Conservation (phyloP, 2,888 invertebrate genomes). For the Julus scanicus region DNA sequence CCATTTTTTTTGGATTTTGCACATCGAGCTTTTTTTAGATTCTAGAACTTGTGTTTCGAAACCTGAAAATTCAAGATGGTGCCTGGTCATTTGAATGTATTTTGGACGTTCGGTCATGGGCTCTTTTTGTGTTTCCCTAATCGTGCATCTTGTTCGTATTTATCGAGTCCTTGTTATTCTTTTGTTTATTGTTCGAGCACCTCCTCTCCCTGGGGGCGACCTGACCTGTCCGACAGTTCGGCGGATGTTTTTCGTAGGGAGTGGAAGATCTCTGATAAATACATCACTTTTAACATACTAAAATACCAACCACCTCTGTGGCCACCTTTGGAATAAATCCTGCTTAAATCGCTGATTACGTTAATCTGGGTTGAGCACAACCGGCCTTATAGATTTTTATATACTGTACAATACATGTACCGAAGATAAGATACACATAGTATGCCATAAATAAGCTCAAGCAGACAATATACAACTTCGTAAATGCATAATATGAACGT, state of each 20-base stretch:
- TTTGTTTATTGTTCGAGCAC: slow-evolving; percentile 25
- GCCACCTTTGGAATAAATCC: neutral
- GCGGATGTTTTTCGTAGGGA: neutral
- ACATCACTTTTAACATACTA: neutral
- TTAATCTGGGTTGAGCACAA: neutral
- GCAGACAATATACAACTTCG: no score
- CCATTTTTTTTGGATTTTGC: neutral
- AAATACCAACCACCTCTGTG: neutral
- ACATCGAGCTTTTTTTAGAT: no score
- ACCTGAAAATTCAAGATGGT: no score
- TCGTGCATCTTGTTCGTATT: slow-evolving; percentile 8
- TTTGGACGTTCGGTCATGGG: neutral
- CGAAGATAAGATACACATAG: neutral
- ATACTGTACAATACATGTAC: neutral
- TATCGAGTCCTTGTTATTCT: slow-evolving; percentile 25
- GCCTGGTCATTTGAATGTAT: neutral
- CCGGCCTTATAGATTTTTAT: neutral
- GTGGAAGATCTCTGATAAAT: neutral
- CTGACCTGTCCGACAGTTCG: neutral
- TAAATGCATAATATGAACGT: no score
- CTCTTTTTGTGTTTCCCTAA: neutral
- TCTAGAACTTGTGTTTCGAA: no score
- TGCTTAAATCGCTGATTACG: neutral
- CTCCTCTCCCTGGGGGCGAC: slow-evolving; percentile 6
- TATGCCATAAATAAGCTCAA: no score